A percentile compares a stretch with the other conserved stretches of the same genome.
Conservation (phyloP, 2,113 vertebrate species). For the Cyanoderma ruficeps region DNA sequence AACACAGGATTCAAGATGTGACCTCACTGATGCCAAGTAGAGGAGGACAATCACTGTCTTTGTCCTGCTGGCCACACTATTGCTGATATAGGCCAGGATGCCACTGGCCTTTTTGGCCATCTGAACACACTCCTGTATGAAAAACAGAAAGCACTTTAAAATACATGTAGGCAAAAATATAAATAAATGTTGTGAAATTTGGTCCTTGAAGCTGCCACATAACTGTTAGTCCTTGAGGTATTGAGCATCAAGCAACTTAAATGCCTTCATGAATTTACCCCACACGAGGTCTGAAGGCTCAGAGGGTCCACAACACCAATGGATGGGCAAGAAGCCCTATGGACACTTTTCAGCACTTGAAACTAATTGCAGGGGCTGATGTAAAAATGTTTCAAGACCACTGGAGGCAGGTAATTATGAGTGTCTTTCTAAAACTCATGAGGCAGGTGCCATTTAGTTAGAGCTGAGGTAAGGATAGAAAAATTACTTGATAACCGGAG, state of each 20-base stretch:
- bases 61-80: not conserved
- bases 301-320: not conserved
- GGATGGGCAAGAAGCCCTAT: not conserved
- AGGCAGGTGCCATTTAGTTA: not conserved
- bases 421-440: not conserved
- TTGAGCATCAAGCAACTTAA: not conserved
- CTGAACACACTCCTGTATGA: not conserved
- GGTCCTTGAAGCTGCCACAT: not conserved
- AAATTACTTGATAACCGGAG: not conserved
- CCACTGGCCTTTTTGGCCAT: not conserved
- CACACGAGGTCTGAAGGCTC: not conserved
- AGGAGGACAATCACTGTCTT: rapidly evolving
- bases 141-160: not conserved
- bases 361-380: not conserved
- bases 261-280: not conserved
- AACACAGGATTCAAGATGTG: rapidly evolving
- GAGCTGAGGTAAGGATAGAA: not conserved
- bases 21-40: rapidly evolving
- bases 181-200: not conserved
- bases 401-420: not conserved
- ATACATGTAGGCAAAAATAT: not conserved
- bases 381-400: not conserved
- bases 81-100: not conserved
- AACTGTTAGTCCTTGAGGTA: not conserved
- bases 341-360: not conserved